Base-by-base conservation (phyloP, 1,140 invertebrate species). In the Neodiprion pinetum region DNA sequence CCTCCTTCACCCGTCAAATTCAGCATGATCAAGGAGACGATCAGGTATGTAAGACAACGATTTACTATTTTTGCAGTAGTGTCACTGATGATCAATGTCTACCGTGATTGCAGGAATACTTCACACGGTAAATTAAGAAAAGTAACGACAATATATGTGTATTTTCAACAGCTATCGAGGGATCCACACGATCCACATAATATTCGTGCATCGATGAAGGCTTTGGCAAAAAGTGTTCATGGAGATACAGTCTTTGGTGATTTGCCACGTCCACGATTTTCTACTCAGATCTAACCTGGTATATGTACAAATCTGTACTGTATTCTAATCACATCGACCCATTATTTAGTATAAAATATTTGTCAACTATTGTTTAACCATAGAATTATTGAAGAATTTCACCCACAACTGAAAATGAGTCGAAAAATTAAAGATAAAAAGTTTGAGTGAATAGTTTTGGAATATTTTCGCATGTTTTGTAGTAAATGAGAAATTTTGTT, bases 171-270 rank as follows among this genome's bases (percentile, higher is more conserved):
- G 85, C 70, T 83, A 17, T 81, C 85, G 72, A 80, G 77, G 70
- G 79, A 85, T 78, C 84, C 84, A 21, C 78, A 82, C 14, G 85
- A 86, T 82, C 89, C 91, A 65, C 85, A 91, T 72, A 94, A 96
- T 81, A 96, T 97, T 81, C 94, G 95, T 77, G 95, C 95, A 61
- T 95, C 94, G 81, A 96, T 97, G 80, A 94, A 95, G 86, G 95
- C 95, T 23, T 85, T 97, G 78, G 95, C 95, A 61, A 93, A 94
- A 80, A 96, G 95, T 80, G 94, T 96, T 67, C 94, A 95, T 86
- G 95, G 94, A 77, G 94, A 95, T 87, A 88, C 92, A 49, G 93
- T 95, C 76, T 96, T 96, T 87, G 95, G 94, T 17, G 94, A 96
- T 81, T 87, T 96, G 80, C 95, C 95, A 66, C 91, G 94, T 75